Conservation (phyloP, 1,140 invertebrate species). For the Solen grandis region DNA sequence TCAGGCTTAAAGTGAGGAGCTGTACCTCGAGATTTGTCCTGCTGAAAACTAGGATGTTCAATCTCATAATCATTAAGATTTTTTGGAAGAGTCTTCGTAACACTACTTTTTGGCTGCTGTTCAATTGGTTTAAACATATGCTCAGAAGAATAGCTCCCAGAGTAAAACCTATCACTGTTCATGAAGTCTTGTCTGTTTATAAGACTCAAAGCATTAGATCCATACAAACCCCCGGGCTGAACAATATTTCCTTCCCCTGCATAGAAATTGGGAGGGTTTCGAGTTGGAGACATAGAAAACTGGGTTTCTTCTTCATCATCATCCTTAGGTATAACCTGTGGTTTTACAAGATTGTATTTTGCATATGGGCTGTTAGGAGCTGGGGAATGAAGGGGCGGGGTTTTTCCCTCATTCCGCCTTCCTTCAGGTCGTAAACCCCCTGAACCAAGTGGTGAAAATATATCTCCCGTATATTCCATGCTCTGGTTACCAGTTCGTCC, state of each 20-base stretch:
- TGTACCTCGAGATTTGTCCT: neutral
- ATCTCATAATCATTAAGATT: conserved; percentile 44
- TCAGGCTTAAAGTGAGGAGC: neutral
- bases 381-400: conserved; percentile 45
- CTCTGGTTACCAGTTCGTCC: conserved; percentile 25
- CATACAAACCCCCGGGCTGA: neutral
- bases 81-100: conserved; percentile 25
- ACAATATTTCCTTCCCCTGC: neutral
- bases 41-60: neutral
- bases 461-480: neutral
- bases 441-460: conserved; percentile 31
- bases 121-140: conserved; percentile 18
- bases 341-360: neutral
- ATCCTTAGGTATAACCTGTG: neutral
- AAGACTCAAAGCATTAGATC: neutral
- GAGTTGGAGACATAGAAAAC: conserved; percentile 27
- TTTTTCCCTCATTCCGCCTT: conserved; percentile 7
- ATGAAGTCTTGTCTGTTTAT: neutral
- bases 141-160: neutral
- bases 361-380: conserved; percentile 36
- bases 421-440: conserved; percentile 2
- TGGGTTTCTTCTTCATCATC: conserved; percentile 33
- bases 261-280: neutral
- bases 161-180: conserved; percentile 19
- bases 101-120: neutral